Conservation (phyloP, 2,113 vertebrate genomes). For the Cichladusa arquata region DNA sequence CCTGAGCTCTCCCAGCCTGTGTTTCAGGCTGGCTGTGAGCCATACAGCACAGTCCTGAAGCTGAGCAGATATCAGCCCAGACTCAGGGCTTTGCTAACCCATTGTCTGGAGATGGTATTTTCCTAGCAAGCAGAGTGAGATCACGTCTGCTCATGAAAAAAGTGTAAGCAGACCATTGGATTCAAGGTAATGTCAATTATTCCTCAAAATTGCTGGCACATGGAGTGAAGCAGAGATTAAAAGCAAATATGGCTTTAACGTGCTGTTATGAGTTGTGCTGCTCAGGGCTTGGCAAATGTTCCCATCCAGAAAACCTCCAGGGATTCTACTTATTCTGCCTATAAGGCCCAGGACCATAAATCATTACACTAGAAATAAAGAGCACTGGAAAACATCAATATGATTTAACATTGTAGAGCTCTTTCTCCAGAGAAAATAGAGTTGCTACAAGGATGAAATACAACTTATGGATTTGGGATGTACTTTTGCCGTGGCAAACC, state of each 20-base stretch:
- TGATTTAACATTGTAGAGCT: background rate
- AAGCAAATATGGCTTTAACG: slow-evolving; percentile 11
- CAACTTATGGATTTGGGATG: background rate
- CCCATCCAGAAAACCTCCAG: background rate
- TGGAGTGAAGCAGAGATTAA: background rate
- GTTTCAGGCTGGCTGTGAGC: background rate
- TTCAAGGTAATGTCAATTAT: background rate
- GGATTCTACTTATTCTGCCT: background rate
- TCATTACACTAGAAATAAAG: background rate
- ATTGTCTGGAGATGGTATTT: background rate
- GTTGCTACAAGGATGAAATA: background rate
- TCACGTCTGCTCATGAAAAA: background rate
- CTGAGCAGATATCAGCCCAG: background rate
- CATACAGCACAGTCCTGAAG: background rate
- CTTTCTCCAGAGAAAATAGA: background rate
- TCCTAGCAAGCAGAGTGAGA: background rate
- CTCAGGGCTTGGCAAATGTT: background rate
- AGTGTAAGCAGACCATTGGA: background rate
- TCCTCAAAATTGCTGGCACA: background rate
- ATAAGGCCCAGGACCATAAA: background rate
- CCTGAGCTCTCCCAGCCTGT: background rate
- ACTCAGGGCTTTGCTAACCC: background rate
- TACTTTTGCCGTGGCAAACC: background rate
- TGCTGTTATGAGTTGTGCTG: background rate
- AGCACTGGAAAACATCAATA: background rate